Conservation (phyloP, 2,113 vertebrate species). For the Neodon shergylaensis region DNA sequence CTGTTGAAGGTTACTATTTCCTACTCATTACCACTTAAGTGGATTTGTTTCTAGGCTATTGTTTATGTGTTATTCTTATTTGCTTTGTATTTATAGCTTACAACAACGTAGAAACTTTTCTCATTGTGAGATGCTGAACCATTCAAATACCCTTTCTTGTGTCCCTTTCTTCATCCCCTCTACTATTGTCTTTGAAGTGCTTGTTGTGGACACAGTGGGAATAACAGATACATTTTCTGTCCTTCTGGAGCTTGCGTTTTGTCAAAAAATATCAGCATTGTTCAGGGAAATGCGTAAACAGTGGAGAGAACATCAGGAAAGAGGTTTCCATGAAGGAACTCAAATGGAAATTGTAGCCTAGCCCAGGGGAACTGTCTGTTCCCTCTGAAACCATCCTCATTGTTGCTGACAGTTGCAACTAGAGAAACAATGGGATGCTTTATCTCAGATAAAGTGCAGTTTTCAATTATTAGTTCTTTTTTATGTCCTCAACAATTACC, state of each 20-base stretch:
- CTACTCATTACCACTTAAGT: background rate
- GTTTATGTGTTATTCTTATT: background rate
- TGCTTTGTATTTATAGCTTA: background rate
- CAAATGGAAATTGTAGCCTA: background rate
- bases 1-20: background rate
- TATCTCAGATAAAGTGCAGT: background rate
- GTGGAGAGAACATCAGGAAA: background rate
- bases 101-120: background rate
- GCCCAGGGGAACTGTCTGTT: background rate
- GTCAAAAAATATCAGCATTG: background rate
- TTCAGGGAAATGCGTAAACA: background rate
- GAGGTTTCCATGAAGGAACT: background rate
- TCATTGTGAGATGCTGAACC: background rate
- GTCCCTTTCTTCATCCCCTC: background rate
- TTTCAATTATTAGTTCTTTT: background rate
- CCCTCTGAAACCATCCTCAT: background rate
- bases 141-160: background rate
- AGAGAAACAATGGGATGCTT: background rate
- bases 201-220: background rate
- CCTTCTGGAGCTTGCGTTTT: background rate
- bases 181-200: background rate
- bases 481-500: background rate
- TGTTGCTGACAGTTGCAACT: background rate
- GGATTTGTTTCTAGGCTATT: background rate
- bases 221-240: background rate